These are phyloP conservation scores for Xiphorhynchus erythropygius DNA, from an alignment of 2,797 vertebrate genomes.

Conservation along the genomic window DNA sequence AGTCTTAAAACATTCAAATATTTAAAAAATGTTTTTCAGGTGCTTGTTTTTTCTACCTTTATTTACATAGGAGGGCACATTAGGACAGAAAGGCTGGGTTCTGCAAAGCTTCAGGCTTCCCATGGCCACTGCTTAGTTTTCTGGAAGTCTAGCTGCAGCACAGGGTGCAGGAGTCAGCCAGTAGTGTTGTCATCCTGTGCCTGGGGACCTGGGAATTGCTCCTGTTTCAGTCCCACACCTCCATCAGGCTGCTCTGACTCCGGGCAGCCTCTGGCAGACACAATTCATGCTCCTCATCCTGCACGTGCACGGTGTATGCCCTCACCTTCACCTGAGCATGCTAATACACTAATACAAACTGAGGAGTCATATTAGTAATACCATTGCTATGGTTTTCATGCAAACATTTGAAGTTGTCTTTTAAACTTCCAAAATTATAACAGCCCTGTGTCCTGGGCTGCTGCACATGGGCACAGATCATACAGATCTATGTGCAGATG, in stretches of 20 bases:
- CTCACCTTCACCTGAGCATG: background rate
- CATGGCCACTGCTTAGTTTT: background rate
- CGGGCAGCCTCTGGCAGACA: background rate
- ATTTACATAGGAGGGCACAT: background rate
- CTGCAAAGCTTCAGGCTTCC: background rate
- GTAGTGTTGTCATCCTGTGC: background rate
- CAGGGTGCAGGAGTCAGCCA: background rate
- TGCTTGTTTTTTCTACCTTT: background rate
- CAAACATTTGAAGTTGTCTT: background rate
- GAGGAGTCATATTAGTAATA: background rate
- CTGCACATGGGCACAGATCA: background rate
- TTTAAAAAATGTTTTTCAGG: background rate
- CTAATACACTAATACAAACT: background rate
- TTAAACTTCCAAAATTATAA: background rate
- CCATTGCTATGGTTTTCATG: background rate
- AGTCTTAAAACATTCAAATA: background rate
- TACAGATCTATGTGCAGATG: background rate
- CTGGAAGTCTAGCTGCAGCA: background rate
- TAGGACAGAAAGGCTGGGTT: background rate
- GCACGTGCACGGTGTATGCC: rapidly evolving
- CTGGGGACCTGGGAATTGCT: background rate
- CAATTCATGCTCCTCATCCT: background rate
- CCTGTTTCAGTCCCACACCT: background rate
- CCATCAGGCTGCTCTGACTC: background rate
- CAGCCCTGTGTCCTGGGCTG: background rate